Conservation (phyloP, 2,113 vertebrate genomes). For the Octodon degus region DNA sequence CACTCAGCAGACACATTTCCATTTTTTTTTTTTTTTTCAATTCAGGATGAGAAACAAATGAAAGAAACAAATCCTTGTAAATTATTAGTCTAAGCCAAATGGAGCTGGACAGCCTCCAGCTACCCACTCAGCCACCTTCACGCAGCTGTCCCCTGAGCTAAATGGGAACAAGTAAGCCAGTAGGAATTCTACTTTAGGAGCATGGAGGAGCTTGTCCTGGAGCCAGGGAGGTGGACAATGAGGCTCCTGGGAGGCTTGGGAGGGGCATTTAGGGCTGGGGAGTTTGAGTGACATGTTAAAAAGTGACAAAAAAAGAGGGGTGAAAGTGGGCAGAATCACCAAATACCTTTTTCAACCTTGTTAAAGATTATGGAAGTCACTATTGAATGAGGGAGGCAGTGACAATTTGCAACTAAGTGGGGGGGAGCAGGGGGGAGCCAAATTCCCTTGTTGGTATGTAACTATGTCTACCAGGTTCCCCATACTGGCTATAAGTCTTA, state of each 20-base stretch:
- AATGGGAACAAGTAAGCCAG: slow-evolving; percentile 72
- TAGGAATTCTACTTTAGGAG: slow-evolving; percentile 69
- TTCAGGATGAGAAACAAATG: slow-evolving; percentile 70
- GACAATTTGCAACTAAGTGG: slow-evolving; percentile 68
- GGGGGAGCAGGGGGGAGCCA: slow-evolving; percentile 38
- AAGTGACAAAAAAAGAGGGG: not conserved
- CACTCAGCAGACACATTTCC: slow-evolving; percentile 57
- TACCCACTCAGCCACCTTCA: slow-evolving; percentile 74
- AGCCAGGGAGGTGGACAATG: not conserved
- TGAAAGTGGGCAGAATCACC: not conserved
- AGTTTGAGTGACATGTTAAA: not conserved
- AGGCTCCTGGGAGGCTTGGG: not conserved
- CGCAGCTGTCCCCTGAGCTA: slow-evolving; percentile 76
- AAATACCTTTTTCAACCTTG: slow-evolving; percentile 55
- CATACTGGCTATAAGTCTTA: slow-evolving; percentile 28
- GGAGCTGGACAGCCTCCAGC: slow-evolving; percentile 71
- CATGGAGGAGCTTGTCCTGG: slow-evolving; percentile 47
- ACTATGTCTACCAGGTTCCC: slow-evolving; percentile 3
- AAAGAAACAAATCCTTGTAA: slow-evolving; percentile 69
- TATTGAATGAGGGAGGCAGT: slow-evolving; percentile 67
- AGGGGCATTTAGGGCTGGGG: not conserved
- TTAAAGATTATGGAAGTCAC: slow-evolving; percentile 58
- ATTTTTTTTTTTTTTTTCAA: not conserved
- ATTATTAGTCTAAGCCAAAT: slow-evolving; percentile 76
- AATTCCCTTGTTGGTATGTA: slow-evolving; percentile 67